Evolutionary conservation across 2,113 vertebrate species (phyloP).

Genomic region (Pituophis catenifer): DNA sequence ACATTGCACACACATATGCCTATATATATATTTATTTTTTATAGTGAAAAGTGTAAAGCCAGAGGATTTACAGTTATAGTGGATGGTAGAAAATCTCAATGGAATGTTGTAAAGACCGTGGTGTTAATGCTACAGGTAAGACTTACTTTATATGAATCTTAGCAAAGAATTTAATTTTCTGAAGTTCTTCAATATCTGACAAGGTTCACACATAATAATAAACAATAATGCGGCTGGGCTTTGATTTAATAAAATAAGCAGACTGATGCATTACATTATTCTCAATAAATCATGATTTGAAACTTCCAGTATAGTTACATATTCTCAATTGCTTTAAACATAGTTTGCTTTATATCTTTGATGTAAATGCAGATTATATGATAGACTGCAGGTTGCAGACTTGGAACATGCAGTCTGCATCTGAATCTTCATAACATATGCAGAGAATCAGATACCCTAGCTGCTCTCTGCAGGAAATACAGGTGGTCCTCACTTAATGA

Average conservation of each 20-base stretch:
- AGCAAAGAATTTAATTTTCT: neutral
- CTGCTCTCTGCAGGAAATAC: neutral
- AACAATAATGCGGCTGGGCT: neutral
- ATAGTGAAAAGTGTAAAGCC: slow-evolving; percentile 95
- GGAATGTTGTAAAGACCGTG: slow-evolving; percentile 97
- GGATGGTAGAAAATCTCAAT: slow-evolving; percentile 94
- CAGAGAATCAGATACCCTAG: neutral
- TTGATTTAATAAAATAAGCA: neutral
- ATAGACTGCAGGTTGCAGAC: neutral
- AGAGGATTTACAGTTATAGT: slow-evolving; percentile 98
- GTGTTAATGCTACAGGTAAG: slow-evolving; percentile 97
- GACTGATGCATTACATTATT: neutral
- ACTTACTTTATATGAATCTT: neutral
- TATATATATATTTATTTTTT: slow-evolving; percentile 52
- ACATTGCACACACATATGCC: neutral
- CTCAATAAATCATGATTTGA: neutral
- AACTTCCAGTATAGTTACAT: neutral
- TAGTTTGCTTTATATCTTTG: neutral
- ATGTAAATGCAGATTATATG: neutral
- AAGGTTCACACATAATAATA: neutral
- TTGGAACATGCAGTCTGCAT: neutral
- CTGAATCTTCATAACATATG: neutral
- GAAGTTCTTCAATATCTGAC: neutral
- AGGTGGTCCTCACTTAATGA: neutral
- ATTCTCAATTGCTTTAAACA: neutral